Evolutionary conservation across 2,113 vertebrate species (phyloP), one percentile per base, ranked within the genome.

Genomic region (Actenoides hombroni): DNA sequence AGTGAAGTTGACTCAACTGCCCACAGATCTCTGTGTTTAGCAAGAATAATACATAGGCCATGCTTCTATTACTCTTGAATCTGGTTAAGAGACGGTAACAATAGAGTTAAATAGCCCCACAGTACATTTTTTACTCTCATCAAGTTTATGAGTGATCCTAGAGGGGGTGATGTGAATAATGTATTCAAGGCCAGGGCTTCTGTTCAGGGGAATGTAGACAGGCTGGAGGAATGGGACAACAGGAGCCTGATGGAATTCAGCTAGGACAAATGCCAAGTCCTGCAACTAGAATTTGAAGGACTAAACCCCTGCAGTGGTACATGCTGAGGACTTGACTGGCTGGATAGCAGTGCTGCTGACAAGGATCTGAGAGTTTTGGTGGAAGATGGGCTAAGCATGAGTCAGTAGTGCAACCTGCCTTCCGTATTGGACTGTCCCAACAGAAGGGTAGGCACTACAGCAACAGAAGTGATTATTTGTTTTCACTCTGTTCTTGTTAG

Each of bases 331-430:
- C 29, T 84, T 69, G 44, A 28, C 40, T 87, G 64, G 9, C 4
- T 69, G 48, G 7, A 2, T 48, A 44, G 56, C 44, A 70, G 0
- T 42, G 17, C 48, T 80, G 13, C 70, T 76, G 48, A 15, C 79
- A 75, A 71, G 16, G 31, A 23, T 64, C 23, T 48, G 33, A 11
- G 6, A 5, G 13, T 64, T 0, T 0, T 20, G 51, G 26, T 69
- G 24, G 18, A n/a, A 42, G 63, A 25, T 1, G 59, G 31, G 8
- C 60, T 44, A 42, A 68, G 39, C 20, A 2, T 25, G 11, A 83
- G 42, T 53, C 25, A 13, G 37, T 63, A 59, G 54, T 64, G 56
- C 44, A 33, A 54, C 39, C 46, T 70, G 25, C 54, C 26, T 51
- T 90, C 23, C 57, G 5, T 71, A 12, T 40, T 82, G 29, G 21